Percentiles rank a stretch among this genome's conserved stretches.
phyloP scores from a whole-genome alignment of 2,797 vertebrate species.

The Danio choprae region DNA sequence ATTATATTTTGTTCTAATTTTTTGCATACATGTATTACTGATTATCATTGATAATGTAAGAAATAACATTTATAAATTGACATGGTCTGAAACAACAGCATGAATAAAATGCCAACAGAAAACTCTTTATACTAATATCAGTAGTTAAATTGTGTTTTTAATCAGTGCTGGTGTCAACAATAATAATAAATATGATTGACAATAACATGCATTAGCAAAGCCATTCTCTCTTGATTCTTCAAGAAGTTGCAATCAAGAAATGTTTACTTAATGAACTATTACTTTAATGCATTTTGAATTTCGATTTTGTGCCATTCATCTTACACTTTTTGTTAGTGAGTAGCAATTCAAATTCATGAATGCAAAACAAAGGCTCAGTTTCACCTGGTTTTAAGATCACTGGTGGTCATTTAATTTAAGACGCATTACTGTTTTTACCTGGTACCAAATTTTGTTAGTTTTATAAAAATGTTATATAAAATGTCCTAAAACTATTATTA shows the following conservation, averaged over 20 bases:
- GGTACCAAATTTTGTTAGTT: too few relatives aligned
- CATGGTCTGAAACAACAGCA: constrained; percentile 37
- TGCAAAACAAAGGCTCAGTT: neutral
- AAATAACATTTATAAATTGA: neutral
- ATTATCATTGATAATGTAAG: neutral
- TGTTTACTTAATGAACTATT: too few relatives aligned
- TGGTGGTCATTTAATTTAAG: too few relatives aligned
- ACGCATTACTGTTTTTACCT: too few relatives aligned
- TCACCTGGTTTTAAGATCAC: too few relatives aligned
- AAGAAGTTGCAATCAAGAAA: neutral
- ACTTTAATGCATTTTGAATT: neutral
- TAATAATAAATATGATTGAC: neutral
- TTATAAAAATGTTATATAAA: too few relatives aligned
- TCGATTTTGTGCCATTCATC: constrained; percentile 13
- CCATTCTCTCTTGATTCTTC: neutral
- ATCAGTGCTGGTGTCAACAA: constrained; percentile 5
- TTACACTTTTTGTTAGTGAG: neutral
- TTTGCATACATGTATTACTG: neutral
- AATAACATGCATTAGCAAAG: constrained; percentile 23
- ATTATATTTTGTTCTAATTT: neutral
- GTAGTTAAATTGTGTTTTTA: constrained; percentile 6
- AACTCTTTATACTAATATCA: constrained; percentile 48
- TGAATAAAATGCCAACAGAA: constrained; percentile 9
- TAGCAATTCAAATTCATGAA: neutral
- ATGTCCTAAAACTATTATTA: too few relatives aligned